These are phyloP conservation scores for Zaprionus nigranus DNA, from an alignment of 1,140 invertebrate genomes.

Conservation along the genomic window DNA sequence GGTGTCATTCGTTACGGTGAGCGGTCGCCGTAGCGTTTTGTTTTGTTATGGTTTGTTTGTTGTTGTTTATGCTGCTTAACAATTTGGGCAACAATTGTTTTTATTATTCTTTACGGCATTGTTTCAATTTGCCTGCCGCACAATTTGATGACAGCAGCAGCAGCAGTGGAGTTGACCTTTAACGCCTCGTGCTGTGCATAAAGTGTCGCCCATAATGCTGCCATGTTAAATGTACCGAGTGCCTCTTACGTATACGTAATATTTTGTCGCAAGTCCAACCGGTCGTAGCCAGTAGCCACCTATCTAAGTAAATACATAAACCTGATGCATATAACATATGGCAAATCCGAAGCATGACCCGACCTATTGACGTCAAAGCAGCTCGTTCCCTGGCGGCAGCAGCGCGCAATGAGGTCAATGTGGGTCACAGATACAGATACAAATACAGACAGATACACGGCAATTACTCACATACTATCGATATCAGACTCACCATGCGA, in stretches of 20 bases:
- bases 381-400: not conserved
- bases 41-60: conserved; percentile 28
- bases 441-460: not conserved
- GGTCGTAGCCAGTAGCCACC: not conserved
- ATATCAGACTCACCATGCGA: not conserved
- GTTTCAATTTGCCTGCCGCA: conserved; percentile 59
- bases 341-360: not conserved
- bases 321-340: not conserved
- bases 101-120: conserved; percentile 60
- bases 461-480: not conserved
- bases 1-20: conserved; percentile 76
- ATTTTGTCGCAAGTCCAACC: not conserved
- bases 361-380: not conserved
- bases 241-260: conserved; percentile 60
- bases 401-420: conserved; percentile 1
- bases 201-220: conserved; percentile 31
- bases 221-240: conserved; percentile 31
- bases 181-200: conserved; percentile 68
- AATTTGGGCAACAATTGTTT: conserved; percentile 57
- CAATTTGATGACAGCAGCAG: conserved; percentile 45
- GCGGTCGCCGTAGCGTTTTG: conserved; percentile 39
- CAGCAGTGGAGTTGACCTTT: conserved; percentile 56
- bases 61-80: conserved; percentile 39
- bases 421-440: not conserved
- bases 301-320: too few species aligned